Percentiles rank a stretch among this genome's conserved stretches.
Evolutionary conservation across 2,113 vertebrate genomes (phyloP).

Genomic region (Alligator sinensis): DNA sequence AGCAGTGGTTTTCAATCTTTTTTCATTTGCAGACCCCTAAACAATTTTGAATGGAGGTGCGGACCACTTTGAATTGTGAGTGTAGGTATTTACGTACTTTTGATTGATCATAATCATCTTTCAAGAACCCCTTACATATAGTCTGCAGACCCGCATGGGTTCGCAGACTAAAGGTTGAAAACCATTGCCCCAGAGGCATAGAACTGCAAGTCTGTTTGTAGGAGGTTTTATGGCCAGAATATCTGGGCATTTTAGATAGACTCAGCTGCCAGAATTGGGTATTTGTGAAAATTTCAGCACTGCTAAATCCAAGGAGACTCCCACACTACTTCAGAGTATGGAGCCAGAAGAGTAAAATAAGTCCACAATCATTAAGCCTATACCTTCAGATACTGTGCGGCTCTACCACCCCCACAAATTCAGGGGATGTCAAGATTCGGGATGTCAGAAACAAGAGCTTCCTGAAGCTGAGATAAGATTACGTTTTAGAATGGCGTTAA

Average conservation of each 20-base stretch:
- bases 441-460: background rate
- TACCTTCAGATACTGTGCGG: background rate
- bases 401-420: background rate
- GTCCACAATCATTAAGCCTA: background rate
- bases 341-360: background rate
- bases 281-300: background rate
- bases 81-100: too few species aligned
- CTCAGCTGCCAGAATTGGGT: background rate
- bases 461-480: background rate
- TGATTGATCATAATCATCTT: too few species aligned
- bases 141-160: too few species aligned
- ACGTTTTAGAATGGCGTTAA: background rate
- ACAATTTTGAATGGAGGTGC: too few species aligned
- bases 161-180: too few species aligned
- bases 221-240: background rate
- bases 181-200: too few species aligned
- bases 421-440: background rate
- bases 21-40: too few species aligned
- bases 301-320: background rate
- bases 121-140: too few species aligned
- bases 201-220: background rate
- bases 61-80: too few species aligned
- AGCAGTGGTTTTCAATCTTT: background rate
- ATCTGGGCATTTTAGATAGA: fast-evolving
- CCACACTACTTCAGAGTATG: background rate